Base-by-base conservation (phyloP, 53 echinoderm and acorn worm species). In the Arbacia lixula region DNA sequence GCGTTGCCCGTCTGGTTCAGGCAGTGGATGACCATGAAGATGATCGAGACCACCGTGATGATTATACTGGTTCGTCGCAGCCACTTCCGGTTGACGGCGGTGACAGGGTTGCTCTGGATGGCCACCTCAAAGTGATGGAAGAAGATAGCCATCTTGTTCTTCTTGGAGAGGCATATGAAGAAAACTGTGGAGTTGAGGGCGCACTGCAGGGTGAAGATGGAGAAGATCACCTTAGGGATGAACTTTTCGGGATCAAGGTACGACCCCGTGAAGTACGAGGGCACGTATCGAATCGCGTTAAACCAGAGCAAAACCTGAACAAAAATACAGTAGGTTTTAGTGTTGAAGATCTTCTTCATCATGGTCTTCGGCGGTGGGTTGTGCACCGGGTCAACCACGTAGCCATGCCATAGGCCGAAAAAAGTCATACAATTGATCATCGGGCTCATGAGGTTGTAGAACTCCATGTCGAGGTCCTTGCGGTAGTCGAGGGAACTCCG, bases 351-450 rank as follows among this genome's bases (percentile, higher is more conserved):
- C 46, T 71, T 87, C 51, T 88, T 73, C 4, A 88, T 53, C 29
- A 42, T 85, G 6, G 85, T 83, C 69, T 61, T 86, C 5, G 30
- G 43, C 19, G 75, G 82, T 27, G 76, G 85, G 20, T 86, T 86
- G 53, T 87, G 50, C 30, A 72, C 11, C 5, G 91, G 88, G 25
- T 85, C 85, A 42, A 95, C 88, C 12, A 88, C 71, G 39, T 90
- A 57, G 1, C 90, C 82, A 53, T 95, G 92, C 95, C 95, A 95
- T 24, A 95, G 42, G 0, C 95, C 95, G 60, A 93, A 93, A 50
- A 90, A 35, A 22, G 68, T 28, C 88, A 95, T 93, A 27, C 74
- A 85, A 16, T 90, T 90, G 21, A 95, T 53, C 16, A 95, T 37
- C 6, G 95, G 95, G 25, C 87, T 62, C 76, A 92, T 60, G 11